Evolutionary conservation across 2,113 vertebrate species (phyloP).

Genomic region (Nothobranchius furzeri): DNA sequence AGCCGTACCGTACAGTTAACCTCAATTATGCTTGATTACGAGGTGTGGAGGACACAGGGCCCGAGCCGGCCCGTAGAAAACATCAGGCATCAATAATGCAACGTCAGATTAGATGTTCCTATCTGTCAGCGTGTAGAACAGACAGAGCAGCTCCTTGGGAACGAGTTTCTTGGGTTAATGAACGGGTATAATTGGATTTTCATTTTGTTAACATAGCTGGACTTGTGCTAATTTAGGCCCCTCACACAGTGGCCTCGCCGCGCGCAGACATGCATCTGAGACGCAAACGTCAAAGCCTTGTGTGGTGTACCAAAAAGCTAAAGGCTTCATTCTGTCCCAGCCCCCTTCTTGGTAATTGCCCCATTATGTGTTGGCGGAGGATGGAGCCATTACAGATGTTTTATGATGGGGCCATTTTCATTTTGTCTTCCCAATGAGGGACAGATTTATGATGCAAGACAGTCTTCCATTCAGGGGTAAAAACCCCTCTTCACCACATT

Average conservation of each 20-base stretch:
- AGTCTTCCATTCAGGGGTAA: conserved; percentile 70
- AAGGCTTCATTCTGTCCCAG: conserved; percentile 69
- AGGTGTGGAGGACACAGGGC: conserved; percentile 76
- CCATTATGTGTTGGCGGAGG: conserved; percentile 81
- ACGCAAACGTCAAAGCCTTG: conserved; percentile 54
- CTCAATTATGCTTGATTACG: conserved; percentile 82
- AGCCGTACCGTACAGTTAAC: conserved; percentile 76
- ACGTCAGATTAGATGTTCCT: conserved; percentile 67
- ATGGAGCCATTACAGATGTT: conserved; percentile 84
- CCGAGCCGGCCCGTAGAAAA: conserved; percentile 40
- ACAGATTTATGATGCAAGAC: conserved; percentile 79
- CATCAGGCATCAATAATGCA: conserved; percentile 79
- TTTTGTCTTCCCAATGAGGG: conserved; percentile 81
- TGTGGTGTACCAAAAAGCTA: conserved; percentile 71
- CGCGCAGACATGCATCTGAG: conserved; percentile 43
- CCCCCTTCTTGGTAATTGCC: conserved; percentile 79
- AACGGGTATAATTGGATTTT: conserved; percentile 13
- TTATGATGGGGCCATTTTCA: conserved; percentile 82
- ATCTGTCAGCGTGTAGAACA: conserved; percentile 36
- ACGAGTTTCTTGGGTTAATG: conserved; percentile 8
- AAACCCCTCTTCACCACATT: conserved; percentile 36
- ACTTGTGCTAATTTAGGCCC: conserved; percentile 2
- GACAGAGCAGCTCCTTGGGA: conserved; percentile 9
- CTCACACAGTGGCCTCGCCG: conserved; percentile 16
- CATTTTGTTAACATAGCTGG: not conserved